A percentile compares a stretch with the other conserved stretches of the same genome.
phyloP scores from a whole-genome alignment of 1,140 invertebrate genomes.

The Apis laboriosa region DNA sequence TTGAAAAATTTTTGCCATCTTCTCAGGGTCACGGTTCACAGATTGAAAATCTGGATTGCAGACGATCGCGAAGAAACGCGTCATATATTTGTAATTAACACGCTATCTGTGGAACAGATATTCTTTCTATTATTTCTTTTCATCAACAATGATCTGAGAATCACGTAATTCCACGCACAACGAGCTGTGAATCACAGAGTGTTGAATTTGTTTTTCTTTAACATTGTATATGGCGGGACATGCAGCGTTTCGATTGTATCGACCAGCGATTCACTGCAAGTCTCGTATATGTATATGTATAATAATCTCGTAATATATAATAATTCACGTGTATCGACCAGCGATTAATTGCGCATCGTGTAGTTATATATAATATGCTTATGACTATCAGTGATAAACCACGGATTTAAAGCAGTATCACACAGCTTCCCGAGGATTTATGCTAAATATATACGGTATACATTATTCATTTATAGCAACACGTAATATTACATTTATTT shows the following conservation, averaged over 20 bases:
- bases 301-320: not conserved
- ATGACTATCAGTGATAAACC: not conserved
- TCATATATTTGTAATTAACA: not conserved
- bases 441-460: not conserved
- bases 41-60: no score
- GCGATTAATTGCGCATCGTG: slow-evolving; percentile 6
- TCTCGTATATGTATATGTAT: not conserved
- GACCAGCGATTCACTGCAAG: slow-evolving; percentile 10
- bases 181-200: not conserved
- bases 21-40: no score
- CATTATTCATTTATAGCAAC: not conserved
- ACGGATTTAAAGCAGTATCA: not conserved
- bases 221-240: not conserved
- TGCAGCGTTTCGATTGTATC: not conserved
- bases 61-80: not conserved
- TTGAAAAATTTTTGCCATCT: no score
- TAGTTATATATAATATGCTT: not conserved
- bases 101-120: not conserved
- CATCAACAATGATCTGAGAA: slow-evolving; percentile 20
- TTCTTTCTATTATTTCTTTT: not conserved
- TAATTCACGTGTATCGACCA: slow-evolving; percentile 18
- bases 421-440: not conserved
- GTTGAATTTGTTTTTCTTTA: not conserved
- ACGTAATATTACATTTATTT: not conserved
- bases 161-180: not conserved